Evolutionary conservation across 2,888 invertebrate genomes (phyloP), one percentile per base, ranked within the genome.

Genomic region (Stenotaenia linearis): DNA sequence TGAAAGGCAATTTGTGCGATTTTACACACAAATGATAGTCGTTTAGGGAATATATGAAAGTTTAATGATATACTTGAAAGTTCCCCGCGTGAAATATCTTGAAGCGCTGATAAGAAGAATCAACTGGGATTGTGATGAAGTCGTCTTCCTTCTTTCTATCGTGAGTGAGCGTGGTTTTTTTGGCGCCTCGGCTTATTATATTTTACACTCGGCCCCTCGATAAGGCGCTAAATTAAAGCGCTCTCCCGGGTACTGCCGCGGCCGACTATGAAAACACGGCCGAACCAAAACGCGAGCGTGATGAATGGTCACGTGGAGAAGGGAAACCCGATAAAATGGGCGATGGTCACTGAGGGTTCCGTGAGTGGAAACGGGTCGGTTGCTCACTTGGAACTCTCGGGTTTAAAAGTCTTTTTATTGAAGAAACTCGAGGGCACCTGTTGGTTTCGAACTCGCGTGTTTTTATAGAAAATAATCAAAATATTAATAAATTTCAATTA

Each of bases 11-110:
- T 80, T 80, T 80, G 80, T 80, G 80, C 61, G 80, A 80, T 80
- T 80, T 80, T 80, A 79, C 80, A 80, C 80, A 80, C 80, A 80
- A 80, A 80, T 79, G 80, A 80, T 80, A 78, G 80, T 80, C 80
- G 80, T 79, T 80, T 79, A 77, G 80, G 79, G 79, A 80, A 79
- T 80, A 80, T 80, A 80, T 80, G 80, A 80, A 80, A 80, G 80
- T 80, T 80, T 80, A 80, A 80, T 80, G 80, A 79, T 79, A 78
- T 79, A 80, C 80, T 80, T 79, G 78, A 80, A 79, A 61, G 80
- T 50, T 61, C 50, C 80, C 28, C 69, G 69, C 78, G 80, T 79
- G 77, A 80, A 80, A 80, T 80, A 80, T 80, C 80, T 80, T 80
- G 80, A 79, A 77, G 80, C 79, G 80, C 80, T 80, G 80, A 80